phyloP scores from a whole-genome alignment of 2,888 invertebrate genomes.

The Clitarchus hookeri region DNA sequence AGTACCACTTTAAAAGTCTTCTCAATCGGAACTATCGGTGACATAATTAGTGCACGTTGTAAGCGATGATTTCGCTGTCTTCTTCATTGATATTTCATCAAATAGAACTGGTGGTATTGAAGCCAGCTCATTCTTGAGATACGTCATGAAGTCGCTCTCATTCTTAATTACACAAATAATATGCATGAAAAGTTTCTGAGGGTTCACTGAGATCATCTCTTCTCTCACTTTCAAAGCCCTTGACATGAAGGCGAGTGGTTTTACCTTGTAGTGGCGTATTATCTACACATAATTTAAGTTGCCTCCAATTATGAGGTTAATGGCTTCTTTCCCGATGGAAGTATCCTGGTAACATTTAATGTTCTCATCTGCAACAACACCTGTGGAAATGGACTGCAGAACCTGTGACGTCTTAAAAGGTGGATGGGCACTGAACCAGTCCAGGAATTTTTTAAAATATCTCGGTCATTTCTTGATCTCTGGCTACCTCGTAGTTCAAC shows the following conservation, averaged over 20 bases:
- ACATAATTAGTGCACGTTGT: no score
- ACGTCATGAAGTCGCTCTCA: no score
- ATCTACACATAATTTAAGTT: neutral
- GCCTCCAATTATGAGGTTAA: neutral
- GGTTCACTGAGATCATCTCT: neutral
- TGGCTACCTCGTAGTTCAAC: neutral
- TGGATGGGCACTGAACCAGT: constrained; percentile 5
- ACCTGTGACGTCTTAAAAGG: no score
- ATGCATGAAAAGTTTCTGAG: neutral
- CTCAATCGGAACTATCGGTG: no score
- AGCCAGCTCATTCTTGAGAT: no score
- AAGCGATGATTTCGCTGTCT: no score
- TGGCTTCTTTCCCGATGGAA: neutral
- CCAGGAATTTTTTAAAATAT: neutral
- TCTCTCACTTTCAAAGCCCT: no score
- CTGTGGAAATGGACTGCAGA: no score
- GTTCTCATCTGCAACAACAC: constrained; percentile 3
- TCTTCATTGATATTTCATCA: no score
- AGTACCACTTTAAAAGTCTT: no score
- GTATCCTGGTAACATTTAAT: neutral
- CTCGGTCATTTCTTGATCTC: neutral
- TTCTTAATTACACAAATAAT: no score
- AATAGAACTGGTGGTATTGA: no score
- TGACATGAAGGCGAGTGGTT: neutral
- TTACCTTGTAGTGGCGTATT: neutral